phyloP scores from a whole-genome alignment of 2,888 invertebrate genomes.

The Lithophane leautieri region DNA sequence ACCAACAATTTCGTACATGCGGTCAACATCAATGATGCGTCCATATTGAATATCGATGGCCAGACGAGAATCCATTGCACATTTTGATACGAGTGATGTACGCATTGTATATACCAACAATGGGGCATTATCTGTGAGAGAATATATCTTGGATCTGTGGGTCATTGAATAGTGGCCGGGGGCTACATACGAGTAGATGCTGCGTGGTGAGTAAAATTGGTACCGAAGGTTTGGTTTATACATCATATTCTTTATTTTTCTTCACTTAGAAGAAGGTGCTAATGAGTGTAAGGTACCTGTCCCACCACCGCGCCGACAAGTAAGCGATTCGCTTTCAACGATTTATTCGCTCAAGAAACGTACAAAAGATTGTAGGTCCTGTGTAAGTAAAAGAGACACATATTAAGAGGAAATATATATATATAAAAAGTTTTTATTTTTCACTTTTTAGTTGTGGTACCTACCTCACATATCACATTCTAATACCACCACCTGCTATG shows the following conservation, averaged over 20 bases:
- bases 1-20: conserved; percentile 32
- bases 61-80: conserved; percentile 53
- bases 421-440: too few species aligned
- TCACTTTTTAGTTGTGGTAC: too few species aligned
- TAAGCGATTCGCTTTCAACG: neutral
- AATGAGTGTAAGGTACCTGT: neutral
- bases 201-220: neutral
- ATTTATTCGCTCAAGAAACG: neutral
- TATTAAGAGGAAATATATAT: too few species aligned
- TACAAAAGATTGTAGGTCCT: too few species aligned
- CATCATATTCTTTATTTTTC: neutral
- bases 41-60: conserved; percentile 48
- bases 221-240: conserved; percentile 38
- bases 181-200: conserved; percentile 21
- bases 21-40: conserved; percentile 47
- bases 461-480: too few species aligned
- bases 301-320: too few species aligned
- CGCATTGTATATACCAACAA: conserved; percentile 64
- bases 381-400: neutral
- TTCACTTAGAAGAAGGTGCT: neutral
- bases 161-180: conserved; percentile 62
- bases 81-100: conserved; percentile 63
- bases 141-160: conserved; percentile 62
- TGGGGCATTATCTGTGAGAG: conserved; percentile 61
- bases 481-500: too few species aligned